Percentiles rank a stretch among this genome's conserved stretches.
Conservation (phyloP, 2,113 vertebrate genomes). For the Cynoglossus semilaevis region DNA sequence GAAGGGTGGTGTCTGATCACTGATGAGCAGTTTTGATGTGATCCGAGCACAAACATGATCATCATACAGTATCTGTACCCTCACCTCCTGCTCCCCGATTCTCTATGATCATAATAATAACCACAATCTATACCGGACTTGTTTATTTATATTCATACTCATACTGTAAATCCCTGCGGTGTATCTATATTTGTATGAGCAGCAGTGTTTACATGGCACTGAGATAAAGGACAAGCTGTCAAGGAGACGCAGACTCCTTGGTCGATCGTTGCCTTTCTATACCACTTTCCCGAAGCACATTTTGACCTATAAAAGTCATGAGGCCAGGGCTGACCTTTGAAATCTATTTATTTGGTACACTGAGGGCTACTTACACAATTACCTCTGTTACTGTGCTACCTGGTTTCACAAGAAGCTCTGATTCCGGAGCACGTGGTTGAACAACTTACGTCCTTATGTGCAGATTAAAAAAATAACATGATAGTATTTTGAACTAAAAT, state of each 20-base stretch:
- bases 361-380: constrained; percentile 3
- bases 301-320: constrained; percentile 29
- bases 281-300: constrained; percentile 22
- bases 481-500: too few relatives aligned
- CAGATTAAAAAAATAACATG: too few relatives aligned
- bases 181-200: constrained; percentile 40
- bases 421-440: not conserved
- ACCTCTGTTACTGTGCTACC: not conserved
- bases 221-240: constrained; percentile 51
- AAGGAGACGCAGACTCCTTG: constrained; percentile 13
- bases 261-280: constrained; percentile 28
- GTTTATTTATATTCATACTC: constrained; percentile 23
- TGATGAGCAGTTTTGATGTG: constrained; percentile 48
- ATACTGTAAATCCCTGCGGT: constrained; percentile 45
- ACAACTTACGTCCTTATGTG: too few relatives aligned
- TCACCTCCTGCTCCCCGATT: constrained; percentile 41
- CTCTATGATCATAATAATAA: constrained; percentile 20
- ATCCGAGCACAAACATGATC: constrained; percentile 28
- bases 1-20: constrained; percentile 37
- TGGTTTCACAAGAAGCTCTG: constrained; percentile 14
- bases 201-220: constrained; percentile 17
- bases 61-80: constrained; percentile 40
- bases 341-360: constrained; percentile 20
- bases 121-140: constrained; percentile 42
- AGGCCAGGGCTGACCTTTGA: constrained; percentile 18